Base-by-base conservation (phyloP, 1,140 invertebrate genomes). In the Drosophila bocqueti region DNA sequence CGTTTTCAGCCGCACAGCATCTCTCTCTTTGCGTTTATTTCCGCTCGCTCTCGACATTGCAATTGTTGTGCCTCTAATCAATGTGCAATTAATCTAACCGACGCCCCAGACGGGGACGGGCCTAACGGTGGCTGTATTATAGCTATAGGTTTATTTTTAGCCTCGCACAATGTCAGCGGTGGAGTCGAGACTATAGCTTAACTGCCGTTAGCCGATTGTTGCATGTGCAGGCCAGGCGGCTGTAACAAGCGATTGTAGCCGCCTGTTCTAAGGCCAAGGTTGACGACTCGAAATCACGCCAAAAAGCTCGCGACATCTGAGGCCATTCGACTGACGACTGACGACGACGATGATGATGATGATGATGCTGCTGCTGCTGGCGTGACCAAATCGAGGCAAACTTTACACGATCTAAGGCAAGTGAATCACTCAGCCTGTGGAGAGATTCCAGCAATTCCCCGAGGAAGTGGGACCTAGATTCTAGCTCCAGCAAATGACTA, bases 1-100 rank as follows among this genome's bases (percentile, higher is more conserved):
- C 82, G 83, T 79, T 86, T 86, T 73, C 18, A 36, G 50, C 65
- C 13, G 24, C 18, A 21, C 57, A 45, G n/a, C n/a, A 31, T 54
- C 55, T 58, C 78, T 46, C 75, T 15, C 34, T 10, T 18, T 21
- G 77, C n/a, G 54, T 86, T 62, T 52, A 78, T 81, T 81, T 89
- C 84, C 83, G 83, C 78, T 85, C 55, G 36, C 54, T 40, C 54
- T 36, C 54, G 54, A 24, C 84, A 89, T 81, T 89, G 84, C 66
- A 83, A 72, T 87, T 81, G 84, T 55, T 55, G 34, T 55, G 34
- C 71, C 73, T 75, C 66, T 89, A 87, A 87, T 87, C 84, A 84
- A 75, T 68, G 62, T 89, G 84, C 84, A 89, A 87, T 87, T 87
- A 87, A 89, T 89, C 84, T 89, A 78, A 74, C 80, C 69, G 83